Percentiles rank a stretch among this genome's conserved stretches.
Evolutionary conservation across 2,113 vertebrate species (phyloP).

Genomic region (Rhadina sibilatrix): DNA sequence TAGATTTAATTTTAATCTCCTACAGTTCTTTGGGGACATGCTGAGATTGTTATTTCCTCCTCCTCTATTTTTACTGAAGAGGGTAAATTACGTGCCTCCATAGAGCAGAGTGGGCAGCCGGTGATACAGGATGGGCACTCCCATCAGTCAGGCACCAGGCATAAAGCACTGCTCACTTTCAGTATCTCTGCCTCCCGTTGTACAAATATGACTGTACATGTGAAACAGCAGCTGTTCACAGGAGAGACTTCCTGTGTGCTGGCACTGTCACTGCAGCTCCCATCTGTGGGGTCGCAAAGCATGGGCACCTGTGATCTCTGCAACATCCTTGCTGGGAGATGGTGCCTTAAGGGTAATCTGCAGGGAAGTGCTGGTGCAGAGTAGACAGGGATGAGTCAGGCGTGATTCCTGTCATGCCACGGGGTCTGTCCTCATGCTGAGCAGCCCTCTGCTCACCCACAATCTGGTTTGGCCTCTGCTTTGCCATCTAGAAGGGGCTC

Average conservation of each 20-base stretch:
- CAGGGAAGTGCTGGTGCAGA: not conserved
- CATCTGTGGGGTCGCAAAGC: not conserved
- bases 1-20: constrained; percentile 27
- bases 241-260: not conserved
- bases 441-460: not conserved
- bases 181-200: not conserved
- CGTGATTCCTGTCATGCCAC: not conserved
- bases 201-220: not conserved
- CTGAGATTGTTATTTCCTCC: constrained; percentile 16
- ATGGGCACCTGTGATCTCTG: not conserved
- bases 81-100: not conserved
- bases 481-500: not conserved
- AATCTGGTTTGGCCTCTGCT: not conserved
- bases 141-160: not conserved
- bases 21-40: not conserved
- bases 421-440: not conserved
- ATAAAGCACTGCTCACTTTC: not conserved
- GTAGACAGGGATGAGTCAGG: not conserved
- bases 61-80: not conserved
- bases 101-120: not conserved
- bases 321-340: not conserved
- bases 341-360: not conserved
- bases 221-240: not conserved
- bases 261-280: not conserved
- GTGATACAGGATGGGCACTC: not conserved